Percentiles rank a stretch among this genome's conserved stretches.
These are phyloP conservation scores for Eleginops maclovinus DNA, from an alignment of 2,113 vertebrate genomes.

Conservation along the genomic window DNA sequence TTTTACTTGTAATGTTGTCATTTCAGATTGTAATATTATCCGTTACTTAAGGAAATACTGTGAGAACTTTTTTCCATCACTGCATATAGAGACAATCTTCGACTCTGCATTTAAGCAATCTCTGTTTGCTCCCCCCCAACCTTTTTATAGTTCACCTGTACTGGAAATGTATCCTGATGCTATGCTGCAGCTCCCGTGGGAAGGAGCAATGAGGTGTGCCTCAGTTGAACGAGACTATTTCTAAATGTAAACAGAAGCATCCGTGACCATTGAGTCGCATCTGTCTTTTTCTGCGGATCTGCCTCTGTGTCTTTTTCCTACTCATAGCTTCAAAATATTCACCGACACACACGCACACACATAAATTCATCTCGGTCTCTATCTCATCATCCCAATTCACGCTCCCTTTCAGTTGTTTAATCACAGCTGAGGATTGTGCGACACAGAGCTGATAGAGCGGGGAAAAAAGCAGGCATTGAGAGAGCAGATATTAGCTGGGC, in stretches of 20 bases:
- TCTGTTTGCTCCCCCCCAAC: neutral
- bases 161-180: conserved; percentile 12
- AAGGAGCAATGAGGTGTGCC: conserved; percentile 54
- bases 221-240: conserved; percentile 49
- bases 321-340: conserved; percentile 51
- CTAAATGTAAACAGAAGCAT: conserved; percentile 68
- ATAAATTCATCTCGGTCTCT: conserved; percentile 57
- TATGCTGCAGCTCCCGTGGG: conserved; percentile 3
- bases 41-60: no score
- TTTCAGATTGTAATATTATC: no score
- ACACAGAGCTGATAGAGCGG: conserved; percentile 40
- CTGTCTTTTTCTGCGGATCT: conserved; percentile 55
- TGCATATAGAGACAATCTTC: conserved; percentile 16
- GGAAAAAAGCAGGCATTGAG: conserved; percentile 20
- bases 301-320: conserved; percentile 30
- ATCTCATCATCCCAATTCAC: conserved; percentile 71
- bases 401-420: conserved; percentile 71
- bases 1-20: no score
- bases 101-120: conserved; percentile 31
- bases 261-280: conserved; percentile 47
- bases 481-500: conserved; percentile 52
- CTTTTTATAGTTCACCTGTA: conserved; percentile 1
- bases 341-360: conserved; percentile 52
- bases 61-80: no score
- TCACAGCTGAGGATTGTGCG: conserved; percentile 70